Evolutionary conservation across 1,140 invertebrate genomes (phyloP).

Genomic region (Eumeta japonica): DNA sequence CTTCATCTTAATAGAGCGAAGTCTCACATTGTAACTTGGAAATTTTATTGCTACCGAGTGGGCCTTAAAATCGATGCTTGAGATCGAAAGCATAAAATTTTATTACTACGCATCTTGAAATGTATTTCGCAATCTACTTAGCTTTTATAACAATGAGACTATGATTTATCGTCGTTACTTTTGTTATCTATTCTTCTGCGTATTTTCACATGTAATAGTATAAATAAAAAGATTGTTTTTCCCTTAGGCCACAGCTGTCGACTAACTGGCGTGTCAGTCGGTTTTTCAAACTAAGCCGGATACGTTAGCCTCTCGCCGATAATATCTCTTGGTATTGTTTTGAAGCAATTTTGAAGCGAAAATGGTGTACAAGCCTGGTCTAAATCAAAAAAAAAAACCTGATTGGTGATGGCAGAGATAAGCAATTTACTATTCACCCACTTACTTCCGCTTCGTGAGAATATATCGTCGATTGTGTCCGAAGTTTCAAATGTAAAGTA

Average conservation of each 20-base stretch:
- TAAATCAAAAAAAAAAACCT: too few species aligned
- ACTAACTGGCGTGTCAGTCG: constrained; percentile 11
- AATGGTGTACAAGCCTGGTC: constrained; percentile 21
- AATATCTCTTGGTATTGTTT: constrained; percentile 29
- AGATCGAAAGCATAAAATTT: too few species aligned
- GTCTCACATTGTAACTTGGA: background rate
- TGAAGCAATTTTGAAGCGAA: constrained; percentile 23
- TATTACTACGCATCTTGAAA: background rate
- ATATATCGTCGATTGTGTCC: background rate
- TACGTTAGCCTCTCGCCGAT: constrained; percentile 27
- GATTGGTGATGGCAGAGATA: constrained; percentile 18
- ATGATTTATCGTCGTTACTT: constrained; percentile 13
- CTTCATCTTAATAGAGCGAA: background rate
- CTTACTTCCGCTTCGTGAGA: background rate
- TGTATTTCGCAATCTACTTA: background rate
- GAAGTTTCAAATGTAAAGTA: background rate
- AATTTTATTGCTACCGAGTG: background rate
- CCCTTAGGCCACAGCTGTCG: constrained; percentile 7
- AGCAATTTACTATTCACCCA: constrained; percentile 21
- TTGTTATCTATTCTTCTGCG: constrained; percentile 19
- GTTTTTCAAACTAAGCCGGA: constrained; percentile 13
- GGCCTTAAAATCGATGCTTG: too few species aligned
- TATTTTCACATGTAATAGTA: constrained; percentile 1
- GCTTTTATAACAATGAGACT: background rate
- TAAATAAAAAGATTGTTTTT: constrained; percentile 10